These are phyloP conservation scores for Nymphalis polychloros DNA, from an alignment of 2,888 invertebrate species.

Conservation along the genomic window DNA sequence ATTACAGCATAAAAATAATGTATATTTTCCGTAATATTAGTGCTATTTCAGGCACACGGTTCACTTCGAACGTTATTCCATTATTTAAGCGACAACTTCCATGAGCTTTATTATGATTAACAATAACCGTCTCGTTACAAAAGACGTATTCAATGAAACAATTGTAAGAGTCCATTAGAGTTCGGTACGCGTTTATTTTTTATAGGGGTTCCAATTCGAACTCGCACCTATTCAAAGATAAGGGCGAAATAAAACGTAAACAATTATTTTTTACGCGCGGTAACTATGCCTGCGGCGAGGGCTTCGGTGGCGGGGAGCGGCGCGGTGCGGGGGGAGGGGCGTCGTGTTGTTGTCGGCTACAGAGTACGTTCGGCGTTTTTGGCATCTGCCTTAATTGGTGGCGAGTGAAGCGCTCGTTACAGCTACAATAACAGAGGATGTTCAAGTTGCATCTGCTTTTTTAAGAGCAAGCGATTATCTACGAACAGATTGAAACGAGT, in stretches of 20 bases:
- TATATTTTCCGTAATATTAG: too few relatives aligned
- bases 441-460: constrained; percentile 21
- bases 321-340: neutral
- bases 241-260: constrained; percentile 36
- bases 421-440: constrained; percentile 23
- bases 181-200: constrained; percentile 24
- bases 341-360: constrained; percentile 21
- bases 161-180: constrained; percentile 12
- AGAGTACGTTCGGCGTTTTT: constrained; percentile 30
- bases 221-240: constrained; percentile 28
- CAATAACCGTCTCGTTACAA: constrained; percentile 3
- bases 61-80: too few relatives aligned
- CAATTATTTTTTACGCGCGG: constrained; percentile 35
- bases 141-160: constrained; percentile 10
- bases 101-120: neutral
- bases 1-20: too few relatives aligned
- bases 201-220: constrained; percentile 19
- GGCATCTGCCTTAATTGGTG: constrained; percentile 37
- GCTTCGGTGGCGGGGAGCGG: neutral
- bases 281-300: constrained; percentile 10
- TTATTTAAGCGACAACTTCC: too few relatives aligned
- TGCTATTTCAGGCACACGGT: too few relatives aligned
- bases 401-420: constrained; percentile 34
- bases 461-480: constrained; percentile 25
- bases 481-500: constrained; percentile 9